These are phyloP conservation scores for Drosophila micromelanica DNA, from an alignment of 1,140 invertebrate genomes.

Conservation along the genomic window DNA sequence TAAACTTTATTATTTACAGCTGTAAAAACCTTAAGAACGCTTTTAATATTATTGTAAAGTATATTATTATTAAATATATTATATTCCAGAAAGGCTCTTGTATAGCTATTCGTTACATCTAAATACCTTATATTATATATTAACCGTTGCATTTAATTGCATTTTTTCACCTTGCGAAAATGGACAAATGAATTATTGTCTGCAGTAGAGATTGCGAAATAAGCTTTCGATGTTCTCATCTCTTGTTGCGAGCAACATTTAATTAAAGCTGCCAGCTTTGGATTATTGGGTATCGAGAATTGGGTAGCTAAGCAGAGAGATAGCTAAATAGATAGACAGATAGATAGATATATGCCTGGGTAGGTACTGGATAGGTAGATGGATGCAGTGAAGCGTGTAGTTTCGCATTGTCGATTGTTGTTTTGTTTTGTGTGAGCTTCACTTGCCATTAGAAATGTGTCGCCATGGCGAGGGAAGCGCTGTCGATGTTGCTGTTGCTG, in stretches of 20 bases:
- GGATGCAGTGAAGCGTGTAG: slow-evolving; percentile 50
- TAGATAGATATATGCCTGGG: slow-evolving; percentile 9
- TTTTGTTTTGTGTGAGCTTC: slow-evolving; percentile 48
- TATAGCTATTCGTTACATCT: too few relatives aligned
- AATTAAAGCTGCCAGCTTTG: slow-evolving; percentile 37
- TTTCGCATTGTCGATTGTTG: slow-evolving; percentile 42
- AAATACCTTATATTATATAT: not conserved
- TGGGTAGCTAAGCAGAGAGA: slow-evolving; percentile 13
- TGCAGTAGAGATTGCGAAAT: slow-evolving; percentile 1
- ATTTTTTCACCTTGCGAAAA: not conserved
- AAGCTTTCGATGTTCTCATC: slow-evolving; percentile 10
- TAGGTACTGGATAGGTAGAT: not conserved
- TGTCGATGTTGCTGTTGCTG: not conserved
- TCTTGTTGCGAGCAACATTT: slow-evolving; percentile 10
- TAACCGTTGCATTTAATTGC: not conserved
- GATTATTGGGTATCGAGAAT: slow-evolving; percentile 29
- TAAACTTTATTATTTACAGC: too few relatives aligned
- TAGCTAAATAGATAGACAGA: slow-evolving; percentile 10
- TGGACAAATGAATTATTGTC: slow-evolving; percentile 4
- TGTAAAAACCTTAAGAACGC: too few relatives aligned
- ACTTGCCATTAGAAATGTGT: slow-evolving; percentile 60
- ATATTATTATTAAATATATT: too few relatives aligned
- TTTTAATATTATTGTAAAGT: too few relatives aligned
- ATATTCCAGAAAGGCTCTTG: too few relatives aligned
- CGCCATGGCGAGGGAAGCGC: slow-evolving; percentile 15